Evolutionary conservation across 2,797 vertebrate species (phyloP), one percentile per base, ranked within the genome.

Genomic region (Gambusia yucatana): DNA sequence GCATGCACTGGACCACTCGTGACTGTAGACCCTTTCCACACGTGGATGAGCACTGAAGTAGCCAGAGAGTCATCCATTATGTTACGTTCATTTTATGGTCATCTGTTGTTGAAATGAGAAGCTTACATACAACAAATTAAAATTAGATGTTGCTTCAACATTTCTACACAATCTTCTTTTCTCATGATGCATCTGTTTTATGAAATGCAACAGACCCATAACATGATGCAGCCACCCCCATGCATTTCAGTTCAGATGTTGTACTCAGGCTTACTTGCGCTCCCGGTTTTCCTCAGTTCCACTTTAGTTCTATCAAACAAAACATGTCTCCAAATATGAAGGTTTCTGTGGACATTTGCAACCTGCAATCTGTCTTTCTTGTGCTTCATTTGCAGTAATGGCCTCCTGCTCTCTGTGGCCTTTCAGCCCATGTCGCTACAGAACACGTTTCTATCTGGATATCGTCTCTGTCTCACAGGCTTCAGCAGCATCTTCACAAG

Each of bases 1-100:
- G 98, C 98, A 99, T 99, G 81, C 98, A 99, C 85, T 99, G 98
- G 50, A 99, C 98, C 90, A 99, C 98, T 0, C 98, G 95, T 0
- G 98, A 99, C 94, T 99, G 98, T 67, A 99, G 96, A 25, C 98
- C 97, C 84, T 96, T 97, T 46, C 98, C 98, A 16, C 98, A 99
- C 7, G 98, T 98, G 0, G 98, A 96, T 0, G 98, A 99, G 85
- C 98, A 99, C 98, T 99, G 94, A 2, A 85, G 77, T 78, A 88
- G 88, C 4, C 87, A 84, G 67, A 22, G 20, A 70, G 41, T 44
- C 13, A 5, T 44, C 3, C 41, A 44, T 70, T 44, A 70, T 70
- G 67, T 28, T 52, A 25, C 8, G 2, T 25, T 28, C 41, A 28
- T 41, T 43, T 13, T 28, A 28, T 28, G 41, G 2, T 44, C 28